These are phyloP conservation scores for Salvelinus sp. DNA, from an alignment of 2,113 vertebrate genomes.

Conservation along the genomic window DNA sequence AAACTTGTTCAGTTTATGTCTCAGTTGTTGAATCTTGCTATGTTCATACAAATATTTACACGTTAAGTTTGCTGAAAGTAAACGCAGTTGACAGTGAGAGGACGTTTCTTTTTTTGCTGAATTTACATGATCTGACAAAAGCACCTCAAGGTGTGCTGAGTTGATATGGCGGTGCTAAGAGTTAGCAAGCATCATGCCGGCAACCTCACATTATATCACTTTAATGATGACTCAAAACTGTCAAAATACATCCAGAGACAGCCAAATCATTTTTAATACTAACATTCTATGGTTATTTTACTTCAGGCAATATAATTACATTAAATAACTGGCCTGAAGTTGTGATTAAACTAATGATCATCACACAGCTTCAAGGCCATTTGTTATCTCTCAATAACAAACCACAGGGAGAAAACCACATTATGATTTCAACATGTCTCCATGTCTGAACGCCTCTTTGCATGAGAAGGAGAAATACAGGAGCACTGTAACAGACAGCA, in stretches of 20 bases:
- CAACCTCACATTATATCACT: neutral
- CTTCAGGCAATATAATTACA: neutral
- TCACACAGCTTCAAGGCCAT: neutral
- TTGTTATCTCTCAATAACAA: conserved; percentile 18
- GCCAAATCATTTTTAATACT: neutral
- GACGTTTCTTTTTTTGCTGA: too few species aligned
- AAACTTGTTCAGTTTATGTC: too few species aligned
- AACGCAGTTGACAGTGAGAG: too few species aligned
- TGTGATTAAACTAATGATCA: neutral
- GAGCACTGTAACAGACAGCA: conserved; percentile 10
- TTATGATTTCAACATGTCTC: neutral
- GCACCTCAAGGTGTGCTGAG: conserved; percentile 17
- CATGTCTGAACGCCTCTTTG: conserved; percentile 7
- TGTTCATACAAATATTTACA: too few species aligned
- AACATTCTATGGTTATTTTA: neutral
- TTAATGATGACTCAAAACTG: conserved; percentile 1
- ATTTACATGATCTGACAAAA: conserved; percentile 27
- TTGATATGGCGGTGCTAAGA: conserved; percentile 4
- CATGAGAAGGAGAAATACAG: neutral
- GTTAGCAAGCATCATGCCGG: conserved; percentile 1
- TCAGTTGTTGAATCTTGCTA: too few species aligned
- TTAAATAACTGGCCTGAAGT: neutral
- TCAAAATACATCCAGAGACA: neutral
- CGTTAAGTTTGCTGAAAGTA: too few species aligned
- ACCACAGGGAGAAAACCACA: neutral